Base-by-base conservation (phyloP, 1,140 invertebrate species). In the Trichonephila clavata region DNA sequence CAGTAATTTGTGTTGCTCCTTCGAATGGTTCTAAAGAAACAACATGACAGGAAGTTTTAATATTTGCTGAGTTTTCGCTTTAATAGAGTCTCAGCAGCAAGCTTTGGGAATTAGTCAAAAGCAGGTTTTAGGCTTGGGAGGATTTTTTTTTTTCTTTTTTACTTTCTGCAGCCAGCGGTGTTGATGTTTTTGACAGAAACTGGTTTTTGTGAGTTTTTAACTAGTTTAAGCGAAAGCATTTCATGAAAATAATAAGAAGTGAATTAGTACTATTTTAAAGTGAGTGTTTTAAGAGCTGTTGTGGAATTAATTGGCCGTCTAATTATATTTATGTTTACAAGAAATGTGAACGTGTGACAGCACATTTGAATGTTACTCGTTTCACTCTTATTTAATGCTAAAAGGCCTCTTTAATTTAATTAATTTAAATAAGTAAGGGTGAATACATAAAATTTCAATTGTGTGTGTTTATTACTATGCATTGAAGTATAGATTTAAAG, bases 31-130 rank as follows among this genome's bases (percentile, higher is more conserved):
- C 27, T 77, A 39, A 90, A 90, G 89, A 90, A 90, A 81, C 89
- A 39, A 39, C 59, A 81, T 90, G 89, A 90, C 89, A 81, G 77
- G 68, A 61, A 90, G 89, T 90, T 90, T 90, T 90, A 90, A 90
- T 90, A 90, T 90, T 81, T 71, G 50, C 89, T 59, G 86, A 27
- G 24, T 81, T 61, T 81, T 24, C 43, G 71, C 27, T 61, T 81
- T 90, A 90, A 90, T 90, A 63, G 71, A 39, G 77, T 21, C 27
- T 50, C 83, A 84, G 57, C 14, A 21, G 83, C 21, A 4, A 50
- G 83, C 50, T 84, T 84, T 57, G 57, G 43, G 39, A 77, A 77
- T 77, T 77, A 77, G 71, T 77, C 27, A 32, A 39, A 39, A 77
- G 71, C 71, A 77, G 27, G 61, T 63, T 63, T 63, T 63, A 77